These are phyloP conservation scores for Drosophila eohydei DNA, from an alignment of 2,888 invertebrate genomes.

Conservation along the genomic window DNA sequence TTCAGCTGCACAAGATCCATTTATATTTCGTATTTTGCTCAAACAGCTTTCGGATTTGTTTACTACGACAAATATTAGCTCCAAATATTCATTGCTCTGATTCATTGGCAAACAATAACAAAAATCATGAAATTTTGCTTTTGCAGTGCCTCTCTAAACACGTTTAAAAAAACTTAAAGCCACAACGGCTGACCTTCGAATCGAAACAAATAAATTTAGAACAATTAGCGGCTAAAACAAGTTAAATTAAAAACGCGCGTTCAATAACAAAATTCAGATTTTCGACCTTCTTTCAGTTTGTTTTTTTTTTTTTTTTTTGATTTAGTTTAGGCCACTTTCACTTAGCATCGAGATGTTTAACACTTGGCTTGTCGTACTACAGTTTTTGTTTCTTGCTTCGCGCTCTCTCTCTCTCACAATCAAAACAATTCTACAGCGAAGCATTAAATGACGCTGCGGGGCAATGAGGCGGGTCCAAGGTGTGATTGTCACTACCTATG, in stretches of 20 bases:
- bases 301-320: slow-evolving; percentile 11
- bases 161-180: slow-evolving; percentile 27
- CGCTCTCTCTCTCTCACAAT: slow-evolving; percentile 49
- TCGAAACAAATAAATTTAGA: slow-evolving; percentile 17
- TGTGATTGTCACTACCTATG: slow-evolving; percentile 45
- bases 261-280: slow-evolving; percentile 3
- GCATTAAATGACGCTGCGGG: slow-evolving; percentile 34
- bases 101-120: slow-evolving; percentile 27
- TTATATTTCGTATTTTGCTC: no score
- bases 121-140: slow-evolving; percentile 4
- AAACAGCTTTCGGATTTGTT: slow-evolving; percentile 5
- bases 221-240: slow-evolving; percentile 46
- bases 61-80: neutral
- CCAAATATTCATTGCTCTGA: slow-evolving; percentile 7
- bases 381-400: slow-evolving; percentile 29
- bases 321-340: slow-evolving; percentile 43
- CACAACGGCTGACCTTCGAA: slow-evolving; percentile 41
- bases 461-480: slow-evolving; percentile 21
- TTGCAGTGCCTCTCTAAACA: slow-evolving; percentile 9
- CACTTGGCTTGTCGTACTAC: slow-evolving; percentile 20
- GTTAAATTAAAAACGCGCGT: slow-evolving; percentile 23
- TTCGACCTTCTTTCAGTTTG: slow-evolving; percentile 2
- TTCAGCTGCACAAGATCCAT: neutral
- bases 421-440: slow-evolving; percentile 51
- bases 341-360: slow-evolving; percentile 23